Base-by-base conservation (phyloP, 1,140 invertebrate genomes). In the Onthophagus taurus region DNA sequence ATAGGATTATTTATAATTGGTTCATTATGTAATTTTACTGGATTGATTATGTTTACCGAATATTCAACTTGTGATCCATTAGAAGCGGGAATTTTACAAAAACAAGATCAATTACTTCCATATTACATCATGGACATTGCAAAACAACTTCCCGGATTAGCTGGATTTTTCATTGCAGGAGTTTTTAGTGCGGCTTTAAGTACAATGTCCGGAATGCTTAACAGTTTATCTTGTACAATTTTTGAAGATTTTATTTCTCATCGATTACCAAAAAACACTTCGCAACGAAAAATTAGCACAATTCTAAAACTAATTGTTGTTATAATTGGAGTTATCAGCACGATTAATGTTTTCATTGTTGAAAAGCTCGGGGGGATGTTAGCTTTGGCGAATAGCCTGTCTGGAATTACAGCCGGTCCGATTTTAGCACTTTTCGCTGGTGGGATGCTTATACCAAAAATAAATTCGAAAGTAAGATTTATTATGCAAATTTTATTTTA, bases 361-460 rank as follows among this genome's bases (percentile, higher is more conserved):
- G 66, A 67, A 17, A 49, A 58, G 7, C 34, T 69, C 29, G 67
- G 66, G 4, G 78, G 83, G 4, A 75, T 89, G 9, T 65, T 90
- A 2, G 80, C 90, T 66, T 80, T 85, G 0, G 83, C 85, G 0
- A 58, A 89, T 0, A 85, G 81, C 1, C 80, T 90, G 30, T 87
- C 88, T 55, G 87, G 88, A 0, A 79, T 89, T 48, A 80, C 89
- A 1, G 83, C 84, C 2, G 89, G 87, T n/a, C 82, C 89, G 0
- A 73, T 87, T 1, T 58, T 90, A 2, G 88, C 85, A 2, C 61
- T 90, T 2, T 92, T 91, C 58, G 80, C 81, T 1, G 59, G 91
- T 18, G 89, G 88, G 36, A 88, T 91, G 74, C 85, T 87, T 53
- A 78, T 87, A 36, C 86, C 87, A 1, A 83, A 74, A 68, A 81